Percentiles rank a stretch among this genome's conserved stretches.
These are phyloP conservation scores for Emydura subglobosa DNA, from an alignment of 2,113 vertebrate species.

Conservation along the genomic window DNA sequence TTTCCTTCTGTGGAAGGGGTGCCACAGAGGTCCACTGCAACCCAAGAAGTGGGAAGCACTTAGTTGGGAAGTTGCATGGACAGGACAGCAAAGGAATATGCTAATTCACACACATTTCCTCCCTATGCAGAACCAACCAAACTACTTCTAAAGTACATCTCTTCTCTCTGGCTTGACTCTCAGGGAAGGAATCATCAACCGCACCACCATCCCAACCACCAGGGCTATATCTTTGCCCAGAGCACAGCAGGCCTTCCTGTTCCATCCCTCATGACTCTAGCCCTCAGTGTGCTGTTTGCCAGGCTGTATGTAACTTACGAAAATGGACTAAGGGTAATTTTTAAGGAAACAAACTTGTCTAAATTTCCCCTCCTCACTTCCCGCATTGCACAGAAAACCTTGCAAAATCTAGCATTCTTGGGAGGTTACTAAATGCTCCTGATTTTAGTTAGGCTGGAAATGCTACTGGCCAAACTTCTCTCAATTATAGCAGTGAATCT, in stretches of 20 bases:
- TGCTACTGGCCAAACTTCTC: background rate
- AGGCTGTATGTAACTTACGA: background rate
- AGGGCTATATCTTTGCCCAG: background rate
- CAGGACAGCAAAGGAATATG: background rate
- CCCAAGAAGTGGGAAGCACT: background rate
- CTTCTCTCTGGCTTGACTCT: background rate
- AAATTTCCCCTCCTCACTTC: background rate
- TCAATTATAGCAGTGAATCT: background rate
- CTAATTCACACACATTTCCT: background rate
- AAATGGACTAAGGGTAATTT: fast-evolving
- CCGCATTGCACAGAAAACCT: background rate
- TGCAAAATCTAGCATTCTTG: background rate
- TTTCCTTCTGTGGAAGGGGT: background rate
- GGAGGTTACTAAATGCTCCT: background rate
- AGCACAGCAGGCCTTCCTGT: background rate
- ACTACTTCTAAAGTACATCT: background rate
- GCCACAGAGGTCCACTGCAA: background rate
- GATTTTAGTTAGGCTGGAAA: slow-evolving; percentile 35
- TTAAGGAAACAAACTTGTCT: background rate
- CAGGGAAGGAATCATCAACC: background rate
- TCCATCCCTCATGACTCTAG: background rate
- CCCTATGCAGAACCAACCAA: background rate
- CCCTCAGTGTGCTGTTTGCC: background rate
- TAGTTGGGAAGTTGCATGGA: background rate
- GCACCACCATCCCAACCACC: background rate